A percentile compares a stretch with the other conserved stretches of the same genome.
These are phyloP conservation scores for Meandrina meandrites DNA, from an alignment of 92 coral and sea anemone genomes.

Conservation along the genomic window DNA sequence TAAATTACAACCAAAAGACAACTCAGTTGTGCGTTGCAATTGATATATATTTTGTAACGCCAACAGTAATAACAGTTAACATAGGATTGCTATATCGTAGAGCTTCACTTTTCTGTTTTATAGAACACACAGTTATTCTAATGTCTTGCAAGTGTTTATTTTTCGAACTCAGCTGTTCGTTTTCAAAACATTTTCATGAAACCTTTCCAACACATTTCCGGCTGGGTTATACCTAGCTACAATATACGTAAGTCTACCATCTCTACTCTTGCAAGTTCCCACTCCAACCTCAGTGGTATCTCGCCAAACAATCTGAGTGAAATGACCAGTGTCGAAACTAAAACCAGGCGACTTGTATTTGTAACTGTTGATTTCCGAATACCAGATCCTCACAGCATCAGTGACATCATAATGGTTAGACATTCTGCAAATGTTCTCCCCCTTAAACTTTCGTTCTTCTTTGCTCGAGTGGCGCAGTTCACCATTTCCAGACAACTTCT, in stretches of 20 bases:
- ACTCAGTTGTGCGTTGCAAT: too few species aligned
- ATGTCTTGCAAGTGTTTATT: not conserved
- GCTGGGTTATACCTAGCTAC: slow-evolving; percentile 94
- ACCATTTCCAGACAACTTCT: slow-evolving; percentile 69
- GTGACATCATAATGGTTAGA: slow-evolving; percentile 59
- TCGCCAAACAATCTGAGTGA: slow-evolving; percentile 91
- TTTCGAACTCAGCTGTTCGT: not conserved
- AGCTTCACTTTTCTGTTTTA: too few species aligned
- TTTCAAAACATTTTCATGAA: slow-evolving; percentile 69
- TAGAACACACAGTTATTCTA: too few species aligned
- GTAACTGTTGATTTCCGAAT: slow-evolving; percentile 70
- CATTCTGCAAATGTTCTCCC: slow-evolving; percentile 84
- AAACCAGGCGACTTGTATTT: slow-evolving; percentile 76
- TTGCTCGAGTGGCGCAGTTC: slow-evolving; percentile 79
- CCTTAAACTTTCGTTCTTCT: slow-evolving; percentile 75
- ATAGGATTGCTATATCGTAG: too few species aligned
- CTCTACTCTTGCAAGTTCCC: slow-evolving; percentile 77
- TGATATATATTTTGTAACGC: too few species aligned
- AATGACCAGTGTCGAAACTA: slow-evolving; percentile 80
- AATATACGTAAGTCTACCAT: slow-evolving; percentile 74
- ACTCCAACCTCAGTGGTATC: slow-evolving; percentile 83
- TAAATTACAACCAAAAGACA: too few species aligned
- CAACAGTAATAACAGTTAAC: too few species aligned
- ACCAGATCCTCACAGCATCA: slow-evolving; percentile 82
- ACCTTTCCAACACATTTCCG: slow-evolving; percentile 78